These are phyloP conservation scores for Drosophila austrosaltans DNA, from an alignment of 2,888 invertebrate species.

Conservation along the genomic window DNA sequence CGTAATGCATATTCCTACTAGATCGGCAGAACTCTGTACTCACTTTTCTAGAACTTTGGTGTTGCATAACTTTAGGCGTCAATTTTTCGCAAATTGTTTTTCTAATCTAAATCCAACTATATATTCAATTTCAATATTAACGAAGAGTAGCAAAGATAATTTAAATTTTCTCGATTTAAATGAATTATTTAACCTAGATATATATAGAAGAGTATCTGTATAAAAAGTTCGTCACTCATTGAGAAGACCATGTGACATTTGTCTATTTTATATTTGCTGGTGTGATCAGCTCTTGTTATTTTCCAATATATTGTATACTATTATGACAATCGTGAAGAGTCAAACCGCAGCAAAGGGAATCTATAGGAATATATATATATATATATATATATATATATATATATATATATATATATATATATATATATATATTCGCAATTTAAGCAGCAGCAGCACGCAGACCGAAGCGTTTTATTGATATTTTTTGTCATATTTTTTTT, in stretches of 20 bases:
- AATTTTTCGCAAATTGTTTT: neutral
- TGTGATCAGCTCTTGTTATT: neutral
- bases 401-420: neutral
- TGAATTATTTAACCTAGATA: too few species aligned
- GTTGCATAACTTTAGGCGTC: neutral
- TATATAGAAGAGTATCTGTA: too few species aligned
- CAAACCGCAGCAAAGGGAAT: conserved; percentile 1
- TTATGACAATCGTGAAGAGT: conserved; percentile 16
- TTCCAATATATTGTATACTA: conserved; percentile 4
- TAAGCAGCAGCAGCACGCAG: conserved; percentile 47
- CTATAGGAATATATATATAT: neutral
- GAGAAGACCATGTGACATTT: too few species aligned
- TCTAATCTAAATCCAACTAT: too few species aligned
- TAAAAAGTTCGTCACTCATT: too few species aligned
- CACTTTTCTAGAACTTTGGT: neutral
- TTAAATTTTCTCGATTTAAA: too few species aligned
- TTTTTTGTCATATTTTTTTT: conserved; percentile 56
- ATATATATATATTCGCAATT: neutral
- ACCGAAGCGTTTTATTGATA: conserved; percentile 40
- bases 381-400: neutral
- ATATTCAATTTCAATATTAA: too few species aligned
- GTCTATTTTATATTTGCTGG: too few species aligned
- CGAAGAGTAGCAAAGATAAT: too few species aligned
- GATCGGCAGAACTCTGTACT: too few species aligned
- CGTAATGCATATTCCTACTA: too few species aligned